Percentiles rank a stretch among this genome's conserved stretches.
phyloP scores from a whole-genome alignment of 2,113 vertebrate species.

The Melospiza melodia region DNA sequence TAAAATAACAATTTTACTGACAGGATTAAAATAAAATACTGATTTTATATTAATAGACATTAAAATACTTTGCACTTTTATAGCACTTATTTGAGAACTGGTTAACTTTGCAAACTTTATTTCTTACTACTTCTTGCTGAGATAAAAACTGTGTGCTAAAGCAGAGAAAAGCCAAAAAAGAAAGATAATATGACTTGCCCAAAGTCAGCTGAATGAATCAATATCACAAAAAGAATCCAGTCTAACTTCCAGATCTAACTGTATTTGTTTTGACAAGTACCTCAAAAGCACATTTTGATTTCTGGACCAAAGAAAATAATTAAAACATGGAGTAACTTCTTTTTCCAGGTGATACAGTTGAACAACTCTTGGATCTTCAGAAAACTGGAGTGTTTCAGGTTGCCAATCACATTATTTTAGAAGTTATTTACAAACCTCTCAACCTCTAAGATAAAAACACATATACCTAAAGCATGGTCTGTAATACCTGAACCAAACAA shows the following conservation, averaged over 20 bases:
- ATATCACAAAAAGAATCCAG: background rate
- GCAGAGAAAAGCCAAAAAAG: background rate
- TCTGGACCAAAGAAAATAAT: background rate
- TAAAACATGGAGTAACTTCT: background rate
- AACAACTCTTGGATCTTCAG: slow-evolving; percentile 14
- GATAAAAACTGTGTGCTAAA: background rate
- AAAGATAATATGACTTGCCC: background rate
- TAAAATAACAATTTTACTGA: background rate
- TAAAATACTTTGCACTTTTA: slow-evolving; percentile 61
- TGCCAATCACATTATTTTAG: background rate
- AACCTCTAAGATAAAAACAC: background rate
- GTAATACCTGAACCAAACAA: background rate
- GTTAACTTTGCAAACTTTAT: background rate
- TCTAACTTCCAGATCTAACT: background rate
- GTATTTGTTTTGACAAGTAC: slow-evolving; percentile 6
- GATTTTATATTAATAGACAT: background rate
- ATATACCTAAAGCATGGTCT: background rate
- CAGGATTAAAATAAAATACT: background rate
- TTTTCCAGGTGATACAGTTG: background rate
- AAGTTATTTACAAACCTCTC: background rate
- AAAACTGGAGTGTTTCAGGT: background rate
- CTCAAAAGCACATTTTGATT: background rate
- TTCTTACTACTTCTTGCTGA: background rate
- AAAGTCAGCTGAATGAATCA: slow-evolving; percentile 22
- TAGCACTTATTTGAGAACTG: slow-evolving; percentile 37